These are phyloP conservation scores for Trachymyrmex cornetzi DNA, from an alignment of 1,140 invertebrate genomes.

Conservation along the genomic window DNA sequence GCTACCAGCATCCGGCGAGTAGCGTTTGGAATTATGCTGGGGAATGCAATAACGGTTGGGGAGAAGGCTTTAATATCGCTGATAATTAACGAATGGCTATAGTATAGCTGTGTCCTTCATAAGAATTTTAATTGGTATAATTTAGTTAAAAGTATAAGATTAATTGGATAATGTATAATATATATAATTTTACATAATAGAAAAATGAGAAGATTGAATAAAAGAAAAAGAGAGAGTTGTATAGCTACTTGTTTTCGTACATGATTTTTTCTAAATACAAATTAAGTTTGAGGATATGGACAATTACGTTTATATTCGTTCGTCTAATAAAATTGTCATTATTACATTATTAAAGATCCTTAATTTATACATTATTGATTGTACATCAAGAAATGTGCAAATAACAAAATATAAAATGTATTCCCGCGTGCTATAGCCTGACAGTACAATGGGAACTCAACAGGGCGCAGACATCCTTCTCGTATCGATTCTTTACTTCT, in stretches of 20 bases:
- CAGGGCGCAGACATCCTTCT: constrained; percentile 42
- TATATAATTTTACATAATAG: constrained; percentile 10
- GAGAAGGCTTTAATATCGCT: constrained; percentile 35
- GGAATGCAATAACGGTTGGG: constrained; percentile 13
- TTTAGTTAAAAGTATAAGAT: not conserved
- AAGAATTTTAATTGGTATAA: constrained; percentile 29
- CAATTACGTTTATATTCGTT: not conserved
- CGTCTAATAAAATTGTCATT: not conserved
- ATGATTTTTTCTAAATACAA: not conserved
- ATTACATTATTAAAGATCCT: not conserved
- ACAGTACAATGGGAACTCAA: not conserved
- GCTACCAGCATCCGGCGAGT: constrained; percentile 51
- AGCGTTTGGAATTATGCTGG: constrained; percentile 51
- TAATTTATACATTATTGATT: not conserved
- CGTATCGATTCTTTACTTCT: constrained; percentile 48
- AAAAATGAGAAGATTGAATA: not conserved
- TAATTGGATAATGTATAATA: constrained; percentile 18
- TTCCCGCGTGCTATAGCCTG: constrained; percentile 9
- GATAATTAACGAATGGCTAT: constrained; percentile 33
- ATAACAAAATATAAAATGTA: not conserved
- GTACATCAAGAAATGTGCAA: not conserved
- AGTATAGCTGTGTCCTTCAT: not conserved
- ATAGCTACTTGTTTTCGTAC: not conserved
- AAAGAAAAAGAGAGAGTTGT: not conserved
- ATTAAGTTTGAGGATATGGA: no score